These are phyloP conservation scores for Oreortyx pictus DNA, from an alignment of 2,797 vertebrate genomes.

Conservation along the genomic window DNA sequence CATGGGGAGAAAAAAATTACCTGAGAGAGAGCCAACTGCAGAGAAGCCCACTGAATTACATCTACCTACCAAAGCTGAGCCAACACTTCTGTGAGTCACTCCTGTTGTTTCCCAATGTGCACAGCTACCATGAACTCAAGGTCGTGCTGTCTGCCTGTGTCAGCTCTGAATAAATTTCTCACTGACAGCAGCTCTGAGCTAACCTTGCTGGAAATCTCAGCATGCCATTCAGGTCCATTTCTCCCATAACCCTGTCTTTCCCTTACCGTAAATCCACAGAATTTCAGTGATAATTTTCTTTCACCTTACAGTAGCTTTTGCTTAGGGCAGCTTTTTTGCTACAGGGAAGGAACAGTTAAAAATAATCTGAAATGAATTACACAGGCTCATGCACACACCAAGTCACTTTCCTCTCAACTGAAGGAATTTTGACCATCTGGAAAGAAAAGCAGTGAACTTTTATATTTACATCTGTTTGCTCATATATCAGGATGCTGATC, in stretches of 20 bases:
- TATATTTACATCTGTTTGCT: not conserved
- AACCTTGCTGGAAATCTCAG: not conserved
- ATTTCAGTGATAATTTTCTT: not conserved
- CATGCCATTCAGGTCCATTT: not conserved
- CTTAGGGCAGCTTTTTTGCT: not conserved
- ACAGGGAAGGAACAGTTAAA: not conserved
- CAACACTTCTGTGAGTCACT: not conserved
- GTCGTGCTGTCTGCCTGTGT: accelerated
- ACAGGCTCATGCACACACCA: not conserved
- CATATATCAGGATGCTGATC: accelerated
- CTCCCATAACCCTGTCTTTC: not conserved
- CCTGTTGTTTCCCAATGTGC: not conserved
- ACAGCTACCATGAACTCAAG: not conserved
- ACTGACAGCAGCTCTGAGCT: not conserved
- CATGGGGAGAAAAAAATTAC: not conserved
- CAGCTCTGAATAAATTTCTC: not conserved
- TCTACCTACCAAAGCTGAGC: not conserved
- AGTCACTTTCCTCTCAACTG: not conserved
- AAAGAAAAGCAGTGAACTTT: not conserved
- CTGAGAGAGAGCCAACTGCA: not conserved
- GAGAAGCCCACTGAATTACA: not conserved
- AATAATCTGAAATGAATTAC: not conserved
- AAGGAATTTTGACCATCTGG: not conserved
- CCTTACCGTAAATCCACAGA: not conserved
- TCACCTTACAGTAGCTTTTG: not conserved